Percentiles rank a stretch among this genome's conserved stretches.
Evolutionary conservation across 1,140 invertebrate genomes (phyloP).

Genomic region (Helicoverpa armigera): DNA sequence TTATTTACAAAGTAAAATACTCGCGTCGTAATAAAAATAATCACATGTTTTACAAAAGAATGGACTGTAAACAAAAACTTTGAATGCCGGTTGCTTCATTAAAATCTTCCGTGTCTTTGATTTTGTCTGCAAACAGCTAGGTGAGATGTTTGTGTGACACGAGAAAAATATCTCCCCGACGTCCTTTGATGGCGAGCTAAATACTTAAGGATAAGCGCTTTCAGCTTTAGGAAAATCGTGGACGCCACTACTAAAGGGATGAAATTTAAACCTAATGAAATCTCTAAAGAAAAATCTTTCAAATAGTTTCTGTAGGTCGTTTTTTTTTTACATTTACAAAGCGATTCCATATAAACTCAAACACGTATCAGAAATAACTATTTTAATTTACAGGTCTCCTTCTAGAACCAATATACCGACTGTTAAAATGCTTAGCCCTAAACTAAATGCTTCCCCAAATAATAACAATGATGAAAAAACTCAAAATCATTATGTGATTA

Average conservation of each 20-base stretch:
- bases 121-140: conserved; percentile 81
- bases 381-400: conserved; percentile 61
- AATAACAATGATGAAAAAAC: conserved; percentile 17
- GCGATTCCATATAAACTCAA: background rate
- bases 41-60: conserved; percentile 45
- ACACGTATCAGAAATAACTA: conserved; percentile 13
- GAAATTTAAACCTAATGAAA: conserved; percentile 39
- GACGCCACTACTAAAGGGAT: conserved; percentile 25
- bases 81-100: conserved; percentile 79
- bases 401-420: background rate
- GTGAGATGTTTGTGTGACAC: conserved; percentile 68
- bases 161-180: conserved; percentile 68
- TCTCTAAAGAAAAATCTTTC: conserved; percentile 2
- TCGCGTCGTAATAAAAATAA: conserved; percentile 35
- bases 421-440: conserved; percentile 55
- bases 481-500: background rate
- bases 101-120: conserved; percentile 85
- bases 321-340: no score
- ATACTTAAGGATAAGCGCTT: conserved; percentile 66
- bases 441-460: conserved; percentile 55
- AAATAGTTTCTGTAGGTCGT: no score
- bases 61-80: conserved; percentile 76
- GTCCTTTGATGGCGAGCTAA: conserved; percentile 75
- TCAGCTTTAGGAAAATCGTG: conserved; percentile 54
- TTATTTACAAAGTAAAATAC: conserved; percentile 7